Percentiles rank a stretch among this genome's conserved stretches.
phyloP scores from a whole-genome alignment of 2,797 vertebrate species.

The Buceros bicornis region DNA sequence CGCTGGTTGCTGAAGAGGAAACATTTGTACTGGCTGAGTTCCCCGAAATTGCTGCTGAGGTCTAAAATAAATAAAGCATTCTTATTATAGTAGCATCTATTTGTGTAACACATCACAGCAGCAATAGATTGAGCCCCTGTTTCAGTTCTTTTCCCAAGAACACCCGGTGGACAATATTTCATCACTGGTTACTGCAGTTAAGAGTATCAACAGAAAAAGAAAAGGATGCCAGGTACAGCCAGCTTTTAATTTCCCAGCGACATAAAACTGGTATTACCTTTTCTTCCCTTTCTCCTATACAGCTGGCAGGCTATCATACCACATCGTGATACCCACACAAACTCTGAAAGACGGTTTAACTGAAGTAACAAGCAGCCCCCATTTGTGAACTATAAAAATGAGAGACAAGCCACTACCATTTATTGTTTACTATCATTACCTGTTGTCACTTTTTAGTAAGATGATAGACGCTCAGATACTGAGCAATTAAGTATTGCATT shows the following conservation, averaged over 20 bases:
- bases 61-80: conserved; percentile 76
- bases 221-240: background rate
- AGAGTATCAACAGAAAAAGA: background rate
- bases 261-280: background rate
- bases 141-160: conserved; percentile 1
- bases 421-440: background rate
- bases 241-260: background rate
- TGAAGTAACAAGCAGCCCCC: conserved; percentile 4
- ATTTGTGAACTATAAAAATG: conserved; percentile 1
- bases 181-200: background rate
- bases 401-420: background rate
- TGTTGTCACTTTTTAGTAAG: background rate
- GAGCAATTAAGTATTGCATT: background rate
- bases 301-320: conserved; percentile 1
- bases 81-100: conserved; percentile 25
- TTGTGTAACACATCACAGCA: background rate
- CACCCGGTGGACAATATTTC: background rate
- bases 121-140: background rate
- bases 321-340: conserved; percentile 9
- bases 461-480: background rate
- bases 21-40: conserved; percentile 85
- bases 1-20: conserved; percentile 88
- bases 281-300: conserved; percentile 1
- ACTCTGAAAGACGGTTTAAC: background rate
- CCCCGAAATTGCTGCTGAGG: conserved; percentile 85